Evolutionary conservation across 2,888 invertebrate species (phyloP), one percentile per base, ranked within the genome.

Genomic region (Myathropa florea): DNA sequence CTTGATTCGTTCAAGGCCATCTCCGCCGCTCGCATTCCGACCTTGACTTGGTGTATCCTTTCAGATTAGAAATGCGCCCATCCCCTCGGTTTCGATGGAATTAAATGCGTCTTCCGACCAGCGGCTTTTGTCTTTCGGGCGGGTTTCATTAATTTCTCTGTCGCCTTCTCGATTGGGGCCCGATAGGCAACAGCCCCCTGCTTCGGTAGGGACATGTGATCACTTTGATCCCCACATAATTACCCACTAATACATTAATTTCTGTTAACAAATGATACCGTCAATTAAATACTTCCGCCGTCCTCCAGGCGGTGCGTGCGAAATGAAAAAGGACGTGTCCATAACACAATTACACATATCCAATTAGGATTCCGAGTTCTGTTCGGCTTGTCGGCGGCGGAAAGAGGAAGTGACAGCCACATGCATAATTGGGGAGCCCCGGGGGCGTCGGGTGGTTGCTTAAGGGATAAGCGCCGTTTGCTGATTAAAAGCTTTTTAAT

Each of bases 401-500:
- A 1, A 18, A 46, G 1, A 18, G 46, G 18, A 46, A 46, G 46
- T 18, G 18, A 46, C 46, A 18, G 18, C 7, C 46, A 33, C 33
- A 33, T 33, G 33, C 33, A 33, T 12, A 12, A 33, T 33, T 33
- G 33, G 33, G 33, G 12, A 12, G 12, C 33, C 12, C 12, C 12
- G 33, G 33, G 33, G 12, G 33, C 12, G 33, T 2, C 3, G 33
- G 18, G 61, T 7, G 28, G 26, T 10, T 30, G 33, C n/a, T 28
- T n/a, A 61, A 61, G 18, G 61, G 61, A 33, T 61, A 33, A 63
- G 18, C 61, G 33, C 9, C 21, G 21, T 33, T 63, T 63, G 33
- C 21, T 33, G 61, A 33, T 33, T 63, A 63, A 63, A 63, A 63
- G 61, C 61, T 33, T 33, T 63, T 63, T 46, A 46, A 46, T 46